Percentiles rank a stretch among this genome's conserved stretches.
Conservation (phyloP, 2,797 vertebrate species). For the Neopelma chrysocephalum region DNA sequence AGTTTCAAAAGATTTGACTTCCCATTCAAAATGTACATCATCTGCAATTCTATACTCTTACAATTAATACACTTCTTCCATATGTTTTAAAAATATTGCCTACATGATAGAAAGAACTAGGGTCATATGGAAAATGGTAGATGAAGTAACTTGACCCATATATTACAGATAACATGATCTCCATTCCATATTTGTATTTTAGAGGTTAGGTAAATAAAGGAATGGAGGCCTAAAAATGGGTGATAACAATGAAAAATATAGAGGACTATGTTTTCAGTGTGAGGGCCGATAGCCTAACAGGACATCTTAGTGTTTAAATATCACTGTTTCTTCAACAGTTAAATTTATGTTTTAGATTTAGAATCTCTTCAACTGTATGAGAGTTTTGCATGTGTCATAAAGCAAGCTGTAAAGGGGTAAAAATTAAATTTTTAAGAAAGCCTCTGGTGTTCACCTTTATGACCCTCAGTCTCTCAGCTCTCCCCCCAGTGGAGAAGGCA, state of each 20-base stretch:
- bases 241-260: not conserved
- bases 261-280: not conserved
- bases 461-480: not conserved
- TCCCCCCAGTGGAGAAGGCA: not conserved
- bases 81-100: not conserved
- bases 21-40: not conserved
- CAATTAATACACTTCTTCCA: not conserved
- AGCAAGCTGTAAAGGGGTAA: not conserved
- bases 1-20: not conserved
- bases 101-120: not conserved
- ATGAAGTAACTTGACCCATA: not conserved
- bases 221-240: not conserved
- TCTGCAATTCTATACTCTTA: not conserved
- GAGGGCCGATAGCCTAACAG: not conserved
- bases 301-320: not conserved
- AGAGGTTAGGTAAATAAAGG: not conserved
- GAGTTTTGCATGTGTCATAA: not conserved
- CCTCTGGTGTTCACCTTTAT: not conserved
- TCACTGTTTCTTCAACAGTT: not conserved
- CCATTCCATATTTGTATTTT: not conserved
- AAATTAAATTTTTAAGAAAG: conserved; percentile 11
- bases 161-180: not conserved
- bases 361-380: not conserved
- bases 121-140: not conserved
- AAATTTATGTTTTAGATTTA: not conserved